These are phyloP conservation scores for Pseudomyrmex dendroicus DNA, from an alignment of 1,140 invertebrate genomes.

Conservation along the genomic window DNA sequence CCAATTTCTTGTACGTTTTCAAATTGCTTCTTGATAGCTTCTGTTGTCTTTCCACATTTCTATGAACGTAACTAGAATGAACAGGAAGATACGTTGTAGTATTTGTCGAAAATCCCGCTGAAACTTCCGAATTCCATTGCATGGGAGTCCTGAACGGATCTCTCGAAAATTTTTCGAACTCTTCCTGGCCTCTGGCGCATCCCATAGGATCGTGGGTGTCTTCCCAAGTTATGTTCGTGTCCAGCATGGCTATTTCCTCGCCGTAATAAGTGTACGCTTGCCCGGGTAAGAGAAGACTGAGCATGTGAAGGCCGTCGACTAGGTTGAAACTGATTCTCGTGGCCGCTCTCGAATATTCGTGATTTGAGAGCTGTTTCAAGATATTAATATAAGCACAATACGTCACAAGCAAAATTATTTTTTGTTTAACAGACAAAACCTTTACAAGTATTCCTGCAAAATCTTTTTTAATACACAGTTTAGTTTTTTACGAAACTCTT, in stretches of 20 bases:
- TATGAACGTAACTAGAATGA: conserved; percentile 84
- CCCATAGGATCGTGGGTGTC: conserved; percentile 86
- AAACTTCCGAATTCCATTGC: conserved; percentile 88
- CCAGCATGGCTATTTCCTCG: conserved; percentile 90
- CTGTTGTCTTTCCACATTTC: conserved; percentile 85
- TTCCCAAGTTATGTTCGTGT: conserved; percentile 85
- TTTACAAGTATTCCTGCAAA: conserved; percentile 1
- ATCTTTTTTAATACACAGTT: no score
- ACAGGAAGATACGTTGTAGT: conserved; percentile 89
- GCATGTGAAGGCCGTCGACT: conserved; percentile 89
- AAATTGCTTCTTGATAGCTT: conserved; percentile 83
- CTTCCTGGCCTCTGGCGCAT: conserved; percentile 84
- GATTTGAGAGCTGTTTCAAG: conserved; percentile 87
- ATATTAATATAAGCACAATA: neutral
- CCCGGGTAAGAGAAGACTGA: conserved; percentile 90
- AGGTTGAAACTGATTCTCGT: conserved; percentile 87
- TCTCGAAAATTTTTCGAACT: conserved; percentile 81
- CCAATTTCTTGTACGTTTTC: conserved; percentile 84
- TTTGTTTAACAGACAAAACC: neutral
- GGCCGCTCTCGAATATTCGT: conserved; percentile 87
- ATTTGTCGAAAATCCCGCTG: conserved; percentile 88
- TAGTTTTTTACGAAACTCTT: conserved; percentile 50
- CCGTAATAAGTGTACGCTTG: conserved; percentile 92
- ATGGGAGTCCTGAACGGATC: conserved; percentile 89
- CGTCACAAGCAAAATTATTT: neutral